Percentiles rank a stretch among this genome's conserved stretches.
These are phyloP conservation scores for Rhabdophis nuchalis DNA, from an alignment of 2,797 vertebrate genomes.

Conservation along the genomic window DNA sequence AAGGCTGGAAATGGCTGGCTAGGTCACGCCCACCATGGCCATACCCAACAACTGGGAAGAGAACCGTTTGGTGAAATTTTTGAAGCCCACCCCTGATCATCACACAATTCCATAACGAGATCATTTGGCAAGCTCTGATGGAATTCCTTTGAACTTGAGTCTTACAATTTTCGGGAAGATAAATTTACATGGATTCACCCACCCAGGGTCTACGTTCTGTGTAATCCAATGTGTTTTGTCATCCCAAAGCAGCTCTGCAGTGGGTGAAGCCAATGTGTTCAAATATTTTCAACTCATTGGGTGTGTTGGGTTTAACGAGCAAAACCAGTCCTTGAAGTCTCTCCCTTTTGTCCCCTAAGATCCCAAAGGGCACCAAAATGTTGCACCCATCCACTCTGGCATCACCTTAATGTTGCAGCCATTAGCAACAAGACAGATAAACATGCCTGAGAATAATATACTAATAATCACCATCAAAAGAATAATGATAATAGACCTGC, in stretches of 20 bases:
- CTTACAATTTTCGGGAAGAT: not conserved
- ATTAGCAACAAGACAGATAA: not conserved
- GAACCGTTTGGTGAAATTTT: too few species aligned
- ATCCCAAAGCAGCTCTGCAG: not conserved
- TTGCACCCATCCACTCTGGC: not conserved
- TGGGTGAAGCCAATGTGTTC: not conserved
- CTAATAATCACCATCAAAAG: not conserved
- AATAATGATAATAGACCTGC: not conserved
- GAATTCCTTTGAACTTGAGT: not conserved
- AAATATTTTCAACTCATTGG: not conserved
- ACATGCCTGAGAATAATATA: not conserved
- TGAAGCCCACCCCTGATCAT: not conserved
- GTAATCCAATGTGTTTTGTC: not conserved
- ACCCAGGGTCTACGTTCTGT: not conserved
- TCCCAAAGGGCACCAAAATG: not conserved
- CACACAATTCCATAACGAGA: not conserved
- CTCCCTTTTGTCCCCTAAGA: not conserved
- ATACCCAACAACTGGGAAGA: too few species aligned
- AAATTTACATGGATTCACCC: not conserved
- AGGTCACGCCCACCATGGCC: too few species aligned
- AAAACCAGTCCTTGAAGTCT: not conserved
- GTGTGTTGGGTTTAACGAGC: not conserved
- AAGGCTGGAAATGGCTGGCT: too few species aligned
- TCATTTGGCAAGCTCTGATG: not conserved
- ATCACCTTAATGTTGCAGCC: not conserved